Conservation (phyloP, 23 tunicate genomes). For the Aplidium turbinatum region DNA sequence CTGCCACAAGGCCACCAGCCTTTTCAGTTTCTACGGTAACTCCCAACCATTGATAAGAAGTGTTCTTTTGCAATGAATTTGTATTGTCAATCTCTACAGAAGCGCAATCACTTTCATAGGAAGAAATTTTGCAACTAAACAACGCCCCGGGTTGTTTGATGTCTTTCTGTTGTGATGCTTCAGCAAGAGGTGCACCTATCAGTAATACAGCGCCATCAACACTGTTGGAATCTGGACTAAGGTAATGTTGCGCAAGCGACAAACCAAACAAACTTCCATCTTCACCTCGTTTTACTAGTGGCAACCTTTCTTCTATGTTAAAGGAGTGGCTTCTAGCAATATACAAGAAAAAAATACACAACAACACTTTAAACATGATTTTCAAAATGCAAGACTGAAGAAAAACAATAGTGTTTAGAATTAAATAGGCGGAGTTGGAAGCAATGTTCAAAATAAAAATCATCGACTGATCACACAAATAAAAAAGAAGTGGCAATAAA, state of each 20-base stretch:
- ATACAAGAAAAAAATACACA: not conserved
- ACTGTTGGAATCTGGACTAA: slow-evolving; percentile 16
- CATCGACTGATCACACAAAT: too few relatives aligned
- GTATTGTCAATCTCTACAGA: slow-evolving; percentile 24
- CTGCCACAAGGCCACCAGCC: slow-evolving; percentile 83
- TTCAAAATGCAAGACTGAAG: too few relatives aligned
- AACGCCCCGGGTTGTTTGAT: slow-evolving; percentile 59
- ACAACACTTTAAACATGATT: too few relatives aligned
- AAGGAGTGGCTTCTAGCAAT: not conserved
- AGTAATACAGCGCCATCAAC: slow-evolving; percentile 56
- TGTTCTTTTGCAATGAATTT: slow-evolving; percentile 8
- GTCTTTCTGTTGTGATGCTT: slow-evolving; percentile 14
- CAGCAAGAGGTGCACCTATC: slow-evolving; percentile 75
- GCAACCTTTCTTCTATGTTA: slow-evolving; percentile 31
- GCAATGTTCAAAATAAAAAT: too few relatives aligned
- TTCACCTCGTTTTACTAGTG: slow-evolving; percentile 69
- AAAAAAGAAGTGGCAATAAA: too few relatives aligned
- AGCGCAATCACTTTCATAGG: slow-evolving; percentile 34
- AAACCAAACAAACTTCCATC: slow-evolving; percentile 82
- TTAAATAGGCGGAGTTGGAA: too few relatives aligned
- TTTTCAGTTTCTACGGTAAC: slow-evolving; percentile 69
- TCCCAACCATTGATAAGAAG: slow-evolving; percentile 87
- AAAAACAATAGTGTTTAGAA: too few relatives aligned
- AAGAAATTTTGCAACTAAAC: slow-evolving; percentile 47
- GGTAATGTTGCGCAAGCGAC: slow-evolving; percentile 77